These are phyloP conservation scores for Melanotaenia parkinsoni DNA, from an alignment of 2,797 vertebrate species.

Conservation along the genomic window DNA sequence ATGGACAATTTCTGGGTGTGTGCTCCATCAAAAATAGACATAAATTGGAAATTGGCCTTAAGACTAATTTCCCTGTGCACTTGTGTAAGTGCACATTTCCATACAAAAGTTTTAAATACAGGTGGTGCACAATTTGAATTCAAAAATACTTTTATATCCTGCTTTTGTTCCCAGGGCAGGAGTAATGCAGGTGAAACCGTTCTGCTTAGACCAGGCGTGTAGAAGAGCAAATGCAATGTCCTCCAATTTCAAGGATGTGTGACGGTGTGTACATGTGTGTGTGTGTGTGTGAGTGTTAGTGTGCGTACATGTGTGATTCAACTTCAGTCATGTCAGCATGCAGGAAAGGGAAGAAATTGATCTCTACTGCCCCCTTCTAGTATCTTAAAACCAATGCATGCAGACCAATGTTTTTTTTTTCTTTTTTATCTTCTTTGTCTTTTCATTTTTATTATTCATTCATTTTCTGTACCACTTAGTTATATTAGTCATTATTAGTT, in stretches of 20 bases:
- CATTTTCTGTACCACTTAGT: no score
- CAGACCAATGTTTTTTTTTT: not conserved
- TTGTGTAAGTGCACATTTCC: not conserved
- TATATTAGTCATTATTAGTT: no score
- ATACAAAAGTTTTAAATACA: not conserved
- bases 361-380: slow-evolving; percentile 60
- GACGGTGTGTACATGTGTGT: not conserved
- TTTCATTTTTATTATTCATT: no score
- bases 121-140: no score
- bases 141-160: no score
- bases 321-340: not conserved
- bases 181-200: no score
- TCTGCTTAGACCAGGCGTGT: not conserved
- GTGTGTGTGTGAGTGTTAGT: not conserved
- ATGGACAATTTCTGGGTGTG: no score
- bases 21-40: no score
- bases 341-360: slow-evolving; percentile 22
- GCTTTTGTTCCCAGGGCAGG: no score
- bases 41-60: not conserved
- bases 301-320: not conserved
- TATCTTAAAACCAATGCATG: not conserved
- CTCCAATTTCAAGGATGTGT: not conserved
- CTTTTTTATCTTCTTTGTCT: no score
- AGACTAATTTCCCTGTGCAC: not conserved
- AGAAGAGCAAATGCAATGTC: not conserved